Evolutionary conservation across 2,888 invertebrate species (phyloP).

Genomic region (Kryphioiulus occultus): DNA sequence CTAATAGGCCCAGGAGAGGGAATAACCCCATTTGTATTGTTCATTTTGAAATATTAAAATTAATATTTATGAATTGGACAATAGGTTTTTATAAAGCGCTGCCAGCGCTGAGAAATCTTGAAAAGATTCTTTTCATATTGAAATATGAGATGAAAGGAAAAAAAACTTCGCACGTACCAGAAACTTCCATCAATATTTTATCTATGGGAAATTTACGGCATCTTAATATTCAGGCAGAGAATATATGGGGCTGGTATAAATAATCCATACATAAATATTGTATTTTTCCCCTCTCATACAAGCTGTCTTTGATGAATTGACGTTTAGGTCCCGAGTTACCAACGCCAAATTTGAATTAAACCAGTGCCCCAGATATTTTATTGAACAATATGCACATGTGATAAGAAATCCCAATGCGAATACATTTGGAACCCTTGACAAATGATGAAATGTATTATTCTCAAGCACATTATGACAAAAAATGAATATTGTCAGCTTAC

Average conservation of each 20-base stretch:
- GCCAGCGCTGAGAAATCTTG: neutral
- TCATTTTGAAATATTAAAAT: constrained; percentile 14
- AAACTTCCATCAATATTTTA: constrained; percentile 15
- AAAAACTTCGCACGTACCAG: neutral
- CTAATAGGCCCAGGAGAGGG: neutral
- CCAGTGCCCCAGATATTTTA: neutral
- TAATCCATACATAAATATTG: neutral
- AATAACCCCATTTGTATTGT: constrained; percentile 23
- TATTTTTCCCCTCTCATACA: neutral
- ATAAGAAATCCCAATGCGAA: too few relatives aligned
- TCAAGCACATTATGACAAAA: too few relatives aligned
- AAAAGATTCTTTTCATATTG: constrained; percentile 8
- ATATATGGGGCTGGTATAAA: neutral
- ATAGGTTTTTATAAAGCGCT: neutral
- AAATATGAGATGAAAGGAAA: neutral
- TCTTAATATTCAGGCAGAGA: neutral
- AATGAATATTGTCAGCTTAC: too few relatives aligned
- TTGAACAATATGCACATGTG: neutral
- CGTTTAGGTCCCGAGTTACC: neutral
- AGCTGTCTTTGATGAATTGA: neutral
- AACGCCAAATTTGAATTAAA: constrained; percentile 3
- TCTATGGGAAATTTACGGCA: constrained; percentile 2
- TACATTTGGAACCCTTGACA: too few relatives aligned
- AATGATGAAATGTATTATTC: too few relatives aligned
- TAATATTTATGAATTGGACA: constrained; percentile 23